A percentile compares a stretch with the other conserved stretches of the same genome.
phyloP scores from a whole-genome alignment of 2,888 invertebrate genomes.

The Apamea sordens region DNA sequence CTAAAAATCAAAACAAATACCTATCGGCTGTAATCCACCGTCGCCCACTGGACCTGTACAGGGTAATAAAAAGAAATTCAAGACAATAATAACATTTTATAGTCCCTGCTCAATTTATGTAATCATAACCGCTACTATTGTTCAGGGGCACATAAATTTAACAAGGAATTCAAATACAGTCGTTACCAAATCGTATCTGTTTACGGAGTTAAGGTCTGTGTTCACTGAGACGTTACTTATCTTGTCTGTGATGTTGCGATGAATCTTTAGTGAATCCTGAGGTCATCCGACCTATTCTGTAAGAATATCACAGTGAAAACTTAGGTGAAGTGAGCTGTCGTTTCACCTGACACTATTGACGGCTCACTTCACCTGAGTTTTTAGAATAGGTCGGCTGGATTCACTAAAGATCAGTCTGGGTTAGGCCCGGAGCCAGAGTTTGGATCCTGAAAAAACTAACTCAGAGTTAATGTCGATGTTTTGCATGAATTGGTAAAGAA shows the following conservation, averaged over 20 bases:
- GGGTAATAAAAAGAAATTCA: constrained; percentile 46
- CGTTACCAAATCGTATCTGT: constrained; percentile 63
- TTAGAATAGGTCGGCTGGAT: neutral
- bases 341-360: neutral
- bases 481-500: neutral
- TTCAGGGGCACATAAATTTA: constrained; percentile 56
- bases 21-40: constrained; percentile 26
- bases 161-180: constrained; percentile 57
- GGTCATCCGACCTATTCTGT: neutral
- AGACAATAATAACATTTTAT: constrained; percentile 60
- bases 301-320: neutral
- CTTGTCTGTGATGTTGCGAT: neutral
- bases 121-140: constrained; percentile 61
- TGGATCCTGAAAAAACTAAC: neutral
- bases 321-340: neutral
- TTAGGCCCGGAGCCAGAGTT: neutral
- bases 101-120: constrained; percentile 48
- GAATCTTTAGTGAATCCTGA: neutral
- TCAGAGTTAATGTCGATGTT: neutral
- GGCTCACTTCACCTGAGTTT: neutral
- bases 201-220: constrained; percentile 43
- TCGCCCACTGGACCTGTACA: constrained; percentile 20
- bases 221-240: constrained; percentile 21
- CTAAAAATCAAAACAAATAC: constrained; percentile 22
- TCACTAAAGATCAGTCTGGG: neutral